phyloP scores from a whole-genome alignment of 2,113 vertebrate species.

The Tachuris rubrigastra region DNA sequence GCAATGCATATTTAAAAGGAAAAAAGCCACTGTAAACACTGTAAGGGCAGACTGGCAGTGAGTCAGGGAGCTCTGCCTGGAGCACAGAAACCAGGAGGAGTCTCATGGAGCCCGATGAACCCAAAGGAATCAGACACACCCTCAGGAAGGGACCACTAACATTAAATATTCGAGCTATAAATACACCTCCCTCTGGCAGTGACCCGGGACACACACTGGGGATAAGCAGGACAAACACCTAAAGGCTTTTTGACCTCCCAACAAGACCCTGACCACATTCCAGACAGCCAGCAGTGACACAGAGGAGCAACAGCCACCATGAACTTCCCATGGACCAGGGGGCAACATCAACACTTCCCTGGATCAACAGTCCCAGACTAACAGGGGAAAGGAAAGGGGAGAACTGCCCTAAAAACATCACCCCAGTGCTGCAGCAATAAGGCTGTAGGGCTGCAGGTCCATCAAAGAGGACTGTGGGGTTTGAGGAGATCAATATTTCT shows the following conservation, averaged over 20 bases:
- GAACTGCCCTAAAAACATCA: not conserved
- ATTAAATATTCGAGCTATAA: not conserved
- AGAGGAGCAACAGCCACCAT: not conserved
- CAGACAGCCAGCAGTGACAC: accelerated
- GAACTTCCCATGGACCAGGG: accelerated
- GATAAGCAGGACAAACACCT: not conserved
- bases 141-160: not conserved
- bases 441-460: not conserved
- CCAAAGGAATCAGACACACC: not conserved
- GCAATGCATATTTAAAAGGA: not conserved
- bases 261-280: not conserved
- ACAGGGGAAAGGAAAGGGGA: accelerated
- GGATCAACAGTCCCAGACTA: not conserved
- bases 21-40: not conserved
- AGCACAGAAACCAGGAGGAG: not conserved
- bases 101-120: not conserved
- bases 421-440: not conserved
- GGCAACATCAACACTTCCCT: accelerated
- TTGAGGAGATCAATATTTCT: not conserved
- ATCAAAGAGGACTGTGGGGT: accelerated
- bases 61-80: not conserved
- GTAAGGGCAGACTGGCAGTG: not conserved
- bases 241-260: not conserved
- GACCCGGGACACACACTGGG: not conserved
- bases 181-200: not conserved